These are phyloP conservation scores for Papilio machaon DNA, from an alignment of 1,140 invertebrate genomes.

Conservation along the genomic window DNA sequence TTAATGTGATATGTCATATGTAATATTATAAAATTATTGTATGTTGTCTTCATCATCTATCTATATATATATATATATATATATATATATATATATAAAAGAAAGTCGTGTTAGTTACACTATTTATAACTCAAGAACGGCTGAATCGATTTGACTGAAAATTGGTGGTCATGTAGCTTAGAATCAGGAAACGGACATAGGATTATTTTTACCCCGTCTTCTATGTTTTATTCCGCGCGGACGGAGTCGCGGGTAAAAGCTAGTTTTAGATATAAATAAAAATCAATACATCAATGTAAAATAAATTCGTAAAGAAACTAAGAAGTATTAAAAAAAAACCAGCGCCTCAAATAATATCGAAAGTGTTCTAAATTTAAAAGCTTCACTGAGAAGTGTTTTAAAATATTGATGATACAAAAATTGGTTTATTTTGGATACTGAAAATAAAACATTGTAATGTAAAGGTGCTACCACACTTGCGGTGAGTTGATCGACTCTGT, in stretches of 20 bases:
- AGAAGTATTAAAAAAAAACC: background rate
- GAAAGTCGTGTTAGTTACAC: too few relatives aligned
- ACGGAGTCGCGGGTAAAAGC: background rate
- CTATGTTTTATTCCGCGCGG: too few relatives aligned
- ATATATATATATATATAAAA: too few relatives aligned
- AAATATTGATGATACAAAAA: conserved; percentile 35
- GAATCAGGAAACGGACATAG: too few relatives aligned
- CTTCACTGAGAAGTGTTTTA: conserved; percentile 3
- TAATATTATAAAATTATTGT: too few relatives aligned
- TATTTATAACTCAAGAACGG: too few relatives aligned
- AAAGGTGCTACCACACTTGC: conserved; percentile 9
- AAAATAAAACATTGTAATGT: conserved; percentile 19
- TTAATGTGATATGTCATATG: too few relatives aligned
- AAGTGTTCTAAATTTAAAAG: conserved; percentile 26
- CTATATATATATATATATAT: too few relatives aligned
- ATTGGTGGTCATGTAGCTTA: too few relatives aligned
- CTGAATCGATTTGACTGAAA: too few relatives aligned
- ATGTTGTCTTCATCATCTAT: too few relatives aligned
- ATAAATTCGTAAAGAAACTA: background rate
- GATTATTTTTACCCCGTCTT: too few relatives aligned
- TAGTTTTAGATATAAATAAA: background rate
- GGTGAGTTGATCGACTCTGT: conserved; percentile 3
- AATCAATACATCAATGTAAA: background rate
- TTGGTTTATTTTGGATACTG: conserved; percentile 9
- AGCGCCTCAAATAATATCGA: background rate